phyloP scores from a whole-genome alignment of 2,797 vertebrate genomes.

The Fundulus diaphanus region DNA sequence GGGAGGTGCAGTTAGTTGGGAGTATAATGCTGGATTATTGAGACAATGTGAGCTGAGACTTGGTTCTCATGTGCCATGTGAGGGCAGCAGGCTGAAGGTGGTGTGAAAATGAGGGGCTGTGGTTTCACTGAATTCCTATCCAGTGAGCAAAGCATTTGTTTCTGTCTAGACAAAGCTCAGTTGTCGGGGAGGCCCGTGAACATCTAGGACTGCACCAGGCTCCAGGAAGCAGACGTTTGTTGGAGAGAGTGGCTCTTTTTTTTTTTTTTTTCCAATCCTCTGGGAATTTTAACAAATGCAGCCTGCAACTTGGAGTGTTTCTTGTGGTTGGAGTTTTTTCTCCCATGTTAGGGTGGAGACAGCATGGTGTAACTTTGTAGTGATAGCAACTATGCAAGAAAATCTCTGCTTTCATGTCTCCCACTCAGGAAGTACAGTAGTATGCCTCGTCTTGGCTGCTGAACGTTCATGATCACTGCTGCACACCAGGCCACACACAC shows the following conservation, averaged over 20 bases:
- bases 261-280: slow-evolving; percentile 44
- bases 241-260: slow-evolving; percentile 37
- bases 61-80: slow-evolving; percentile 50
- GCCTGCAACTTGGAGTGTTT: slow-evolving; percentile 35
- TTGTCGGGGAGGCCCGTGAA: slow-evolving; percentile 70
- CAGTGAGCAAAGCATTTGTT: slow-evolving; percentile 72
- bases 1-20: slow-evolving; percentile 23
- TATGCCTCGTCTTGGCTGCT: slow-evolving; percentile 41
- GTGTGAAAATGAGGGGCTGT: slow-evolving; percentile 66
- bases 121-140: slow-evolving; percentile 76
- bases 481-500: slow-evolving; percentile 10
- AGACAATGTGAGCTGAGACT: slow-evolving; percentile 55
- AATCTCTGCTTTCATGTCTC: slow-evolving; percentile 53
- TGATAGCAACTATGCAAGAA: slow-evolving; percentile 44
- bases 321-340: slow-evolving; percentile 61
- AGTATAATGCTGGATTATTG: slow-evolving; percentile 47
- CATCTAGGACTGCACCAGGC: slow-evolving; percentile 63
- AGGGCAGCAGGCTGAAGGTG: slow-evolving; percentile 58
- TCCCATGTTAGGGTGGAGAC: slow-evolving; percentile 72
- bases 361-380: slow-evolving; percentile 43
- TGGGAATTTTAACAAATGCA: slow-evolving; percentile 58
- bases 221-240: slow-evolving; percentile 69
- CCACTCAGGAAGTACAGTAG: slow-evolving; percentile 65
- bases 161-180: slow-evolving; percentile 80
- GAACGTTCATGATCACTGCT: slow-evolving; percentile 19